Evolutionary conservation across 2,113 vertebrate genomes (phyloP).

Genomic region (Galeopterus variegatus): DNA sequence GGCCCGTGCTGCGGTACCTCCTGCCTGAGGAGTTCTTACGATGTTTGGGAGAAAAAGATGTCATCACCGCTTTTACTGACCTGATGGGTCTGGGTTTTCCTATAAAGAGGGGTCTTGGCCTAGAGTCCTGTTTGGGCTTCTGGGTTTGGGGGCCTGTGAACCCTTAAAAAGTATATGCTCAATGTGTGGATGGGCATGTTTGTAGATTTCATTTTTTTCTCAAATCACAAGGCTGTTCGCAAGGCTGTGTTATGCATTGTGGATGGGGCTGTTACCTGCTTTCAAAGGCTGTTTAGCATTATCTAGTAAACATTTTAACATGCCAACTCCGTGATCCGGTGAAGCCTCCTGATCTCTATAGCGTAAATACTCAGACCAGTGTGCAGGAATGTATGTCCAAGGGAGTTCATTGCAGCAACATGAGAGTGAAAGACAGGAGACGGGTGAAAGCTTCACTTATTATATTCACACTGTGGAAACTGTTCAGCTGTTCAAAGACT

Average conservation of each 20-base stretch:
- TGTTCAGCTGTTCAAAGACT: neutral
- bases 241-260: rapidly evolving
- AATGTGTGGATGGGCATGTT: neutral
- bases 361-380: rapidly evolving
- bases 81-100: too few relatives aligned
- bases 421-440: neutral
- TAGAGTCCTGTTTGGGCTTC: neutral
- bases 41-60: neutral
- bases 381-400: rapidly evolving
- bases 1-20: neutral
- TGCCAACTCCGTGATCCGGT: rapidly evolving
- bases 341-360: neutral
- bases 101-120: neutral
- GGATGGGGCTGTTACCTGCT: neutral
- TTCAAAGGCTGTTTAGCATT: neutral
- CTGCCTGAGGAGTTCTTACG: neutral
- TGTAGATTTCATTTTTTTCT: neutral
- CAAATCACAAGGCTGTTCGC: neutral
- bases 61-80: neutral
- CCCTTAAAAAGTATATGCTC: neutral
- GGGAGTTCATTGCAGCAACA: rapidly evolving
- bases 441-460: rapidly evolving
- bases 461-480: neutral
- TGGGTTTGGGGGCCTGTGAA: neutral
- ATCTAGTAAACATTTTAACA: neutral